These are phyloP conservation scores for Lordiphosa mommai DNA, from an alignment of 1,140 invertebrate genomes.

Conservation along the genomic window DNA sequence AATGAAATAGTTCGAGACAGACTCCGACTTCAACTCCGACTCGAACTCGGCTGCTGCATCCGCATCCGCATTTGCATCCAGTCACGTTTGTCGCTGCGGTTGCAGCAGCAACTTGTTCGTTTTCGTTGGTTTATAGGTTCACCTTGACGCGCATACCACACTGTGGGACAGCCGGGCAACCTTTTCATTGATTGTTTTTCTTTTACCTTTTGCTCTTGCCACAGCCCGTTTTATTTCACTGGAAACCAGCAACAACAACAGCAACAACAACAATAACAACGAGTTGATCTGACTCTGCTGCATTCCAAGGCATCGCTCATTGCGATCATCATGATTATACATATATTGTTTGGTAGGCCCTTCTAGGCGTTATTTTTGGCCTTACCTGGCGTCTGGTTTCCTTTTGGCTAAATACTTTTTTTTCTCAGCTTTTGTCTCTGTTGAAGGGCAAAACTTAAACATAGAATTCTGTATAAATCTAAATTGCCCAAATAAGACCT, in stretches of 20 bases:
- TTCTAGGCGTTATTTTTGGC: too few species aligned
- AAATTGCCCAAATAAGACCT: too few species aligned
- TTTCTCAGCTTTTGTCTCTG: too few species aligned
- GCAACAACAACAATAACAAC: slow-evolving; percentile 18
- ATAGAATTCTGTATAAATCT: too few species aligned
- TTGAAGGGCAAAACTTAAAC: too few species aligned
- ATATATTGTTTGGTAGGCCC: not conserved
- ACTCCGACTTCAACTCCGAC: not conserved
- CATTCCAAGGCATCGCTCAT: slow-evolving; percentile 65
- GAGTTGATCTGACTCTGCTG: slow-evolving; percentile 33
- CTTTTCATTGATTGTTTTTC: slow-evolving; percentile 70
- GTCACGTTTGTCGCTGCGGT: slow-evolving; percentile 37
- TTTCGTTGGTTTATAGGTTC: slow-evolving; percentile 12
- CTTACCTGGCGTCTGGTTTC: too few species aligned
- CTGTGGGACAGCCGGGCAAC: slow-evolving; percentile 27
- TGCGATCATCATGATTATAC: slow-evolving; percentile 39
- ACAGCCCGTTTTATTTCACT: slow-evolving; percentile 48
- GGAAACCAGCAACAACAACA: slow-evolving; percentile 32
- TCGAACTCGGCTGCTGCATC: slow-evolving; percentile 13
- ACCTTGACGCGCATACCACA: slow-evolving; percentile 50
- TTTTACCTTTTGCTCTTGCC: slow-evolving; percentile 22
- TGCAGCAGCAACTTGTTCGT: slow-evolving; percentile 10
- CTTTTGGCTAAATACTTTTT: too few species aligned
- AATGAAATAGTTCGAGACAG: slow-evolving; percentile 15
- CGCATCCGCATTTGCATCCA: slow-evolving; percentile 41